A percentile compares a stretch with the other conserved stretches of the same genome.
Conservation (phyloP, 2,113 vertebrate genomes). For the Thermophis baileyi region DNA sequence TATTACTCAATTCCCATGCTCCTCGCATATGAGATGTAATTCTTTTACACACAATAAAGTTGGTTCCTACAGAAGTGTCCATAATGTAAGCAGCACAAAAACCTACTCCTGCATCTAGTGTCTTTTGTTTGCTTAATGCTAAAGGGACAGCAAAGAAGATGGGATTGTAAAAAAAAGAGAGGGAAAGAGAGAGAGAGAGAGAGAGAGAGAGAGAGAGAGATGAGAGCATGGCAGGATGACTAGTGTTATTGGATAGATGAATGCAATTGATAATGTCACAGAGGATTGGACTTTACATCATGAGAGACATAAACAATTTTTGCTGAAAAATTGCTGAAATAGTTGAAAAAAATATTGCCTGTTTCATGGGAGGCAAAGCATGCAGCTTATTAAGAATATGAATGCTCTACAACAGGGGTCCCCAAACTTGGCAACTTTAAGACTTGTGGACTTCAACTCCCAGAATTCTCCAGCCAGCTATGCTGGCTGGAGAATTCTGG, state of each 20-base stretch:
- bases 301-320: not conserved
- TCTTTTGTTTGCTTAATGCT: not conserved
- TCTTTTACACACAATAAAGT: not conserved
- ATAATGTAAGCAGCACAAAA: not conserved
- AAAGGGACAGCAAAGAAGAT: not conserved
- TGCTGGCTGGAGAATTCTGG: too few relatives aligned
- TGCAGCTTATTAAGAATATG: too few relatives aligned
- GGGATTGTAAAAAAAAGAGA: not conserved
- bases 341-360: not conserved
- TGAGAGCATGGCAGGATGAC: not conserved
- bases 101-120: not conserved
- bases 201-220: not conserved
- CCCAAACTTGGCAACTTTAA: too few relatives aligned
- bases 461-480: too few relatives aligned
- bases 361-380: not conserved
- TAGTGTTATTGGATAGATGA: not conserved
- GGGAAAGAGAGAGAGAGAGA: too few relatives aligned
- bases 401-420: too few relatives aligned
- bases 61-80: not conserved
- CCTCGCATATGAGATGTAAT: not conserved
- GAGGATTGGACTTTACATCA: not conserved
- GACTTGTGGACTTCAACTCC: too few relatives aligned
- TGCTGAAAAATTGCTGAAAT: not conserved
- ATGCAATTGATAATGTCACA: not conserved
- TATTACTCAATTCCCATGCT: not conserved